phyloP scores from a whole-genome alignment of 2,113 vertebrate genomes.

The Scalopus aquaticus region DNA sequence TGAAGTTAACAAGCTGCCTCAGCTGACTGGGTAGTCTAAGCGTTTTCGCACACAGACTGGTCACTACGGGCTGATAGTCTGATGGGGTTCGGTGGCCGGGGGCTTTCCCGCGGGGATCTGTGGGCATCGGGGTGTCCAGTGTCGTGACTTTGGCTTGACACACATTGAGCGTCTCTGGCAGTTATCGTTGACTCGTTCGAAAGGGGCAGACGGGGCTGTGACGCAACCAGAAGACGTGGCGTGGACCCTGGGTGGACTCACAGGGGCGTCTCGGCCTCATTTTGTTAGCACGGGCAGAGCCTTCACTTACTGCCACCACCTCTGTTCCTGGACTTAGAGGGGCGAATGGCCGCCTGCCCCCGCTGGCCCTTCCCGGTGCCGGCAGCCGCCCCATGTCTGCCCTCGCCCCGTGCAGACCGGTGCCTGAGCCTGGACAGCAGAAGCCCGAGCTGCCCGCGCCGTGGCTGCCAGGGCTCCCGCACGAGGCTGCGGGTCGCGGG shows the following conservation, averaged over 20 bases:
- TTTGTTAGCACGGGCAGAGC: neutral
- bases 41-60: neutral
- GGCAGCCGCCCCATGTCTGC: no score
- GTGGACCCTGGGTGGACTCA: no score
- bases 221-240: neutral
- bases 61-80: neutral
- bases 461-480: no score
- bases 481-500: no score
- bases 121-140: neutral
- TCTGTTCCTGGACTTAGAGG: neutral
- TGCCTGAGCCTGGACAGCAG: no score
- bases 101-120: neutral
- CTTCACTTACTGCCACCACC: neutral
- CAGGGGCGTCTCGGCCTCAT: no score
- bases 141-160: neutral
- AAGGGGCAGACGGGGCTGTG: no score
- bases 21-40: neutral
- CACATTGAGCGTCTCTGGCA: no score
- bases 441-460: no score
- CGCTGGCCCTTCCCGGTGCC: no score
- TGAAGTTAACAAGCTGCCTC: neutral
- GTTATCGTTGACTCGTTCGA: neutral
- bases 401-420: no score
- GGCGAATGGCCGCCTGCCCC: neutral
- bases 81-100: neutral